These are phyloP conservation scores for Beroe forskalii DNA, from an alignment of 37 sponge, comb jelly and placozoan species.

Conservation along the genomic window DNA sequence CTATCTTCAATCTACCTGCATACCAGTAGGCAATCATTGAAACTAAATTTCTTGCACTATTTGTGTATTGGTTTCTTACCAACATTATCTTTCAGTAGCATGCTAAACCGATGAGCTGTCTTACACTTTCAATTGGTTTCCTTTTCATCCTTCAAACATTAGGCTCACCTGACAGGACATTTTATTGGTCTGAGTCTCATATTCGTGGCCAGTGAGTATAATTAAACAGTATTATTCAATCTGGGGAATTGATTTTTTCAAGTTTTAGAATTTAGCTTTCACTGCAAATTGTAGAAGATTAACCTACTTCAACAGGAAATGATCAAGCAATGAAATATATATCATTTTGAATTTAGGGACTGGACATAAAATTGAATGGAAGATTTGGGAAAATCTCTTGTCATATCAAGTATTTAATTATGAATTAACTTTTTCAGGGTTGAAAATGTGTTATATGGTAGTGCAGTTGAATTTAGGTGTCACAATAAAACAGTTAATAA, in stretches of 20 bases:
- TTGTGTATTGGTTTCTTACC: too few species aligned
- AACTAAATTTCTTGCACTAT: too few species aligned
- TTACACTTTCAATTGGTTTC: background rate
- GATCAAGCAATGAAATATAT: too few species aligned
- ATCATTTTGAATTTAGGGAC: too few species aligned
- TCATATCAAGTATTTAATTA: background rate
- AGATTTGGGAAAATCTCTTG: background rate
- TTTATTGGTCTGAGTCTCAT: conserved; percentile 29
- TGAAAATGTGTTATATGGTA: conserved; percentile 42
- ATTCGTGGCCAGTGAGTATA: conserved; percentile 55
- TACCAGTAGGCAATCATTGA: too few species aligned
- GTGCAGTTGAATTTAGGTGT: conserved; percentile 61
- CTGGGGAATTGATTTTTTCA: background rate
- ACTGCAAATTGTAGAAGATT: too few species aligned
- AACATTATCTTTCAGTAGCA: conserved; percentile 44
- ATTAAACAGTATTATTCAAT: background rate
- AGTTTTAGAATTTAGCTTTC: background rate
- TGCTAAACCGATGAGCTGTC: conserved; percentile 51
- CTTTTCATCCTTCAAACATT: conserved; percentile 24
- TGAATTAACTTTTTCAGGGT: background rate
- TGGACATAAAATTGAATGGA: too few species aligned
- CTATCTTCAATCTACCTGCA: too few species aligned
- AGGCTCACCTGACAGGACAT: background rate
- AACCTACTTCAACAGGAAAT: too few species aligned
- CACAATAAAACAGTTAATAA: conserved; percentile 58